Percentiles rank a stretch among this genome's conserved stretches.
Evolutionary conservation across 2,113 vertebrate genomes (phyloP).

Genomic region (Holacanthus passer): DNA sequence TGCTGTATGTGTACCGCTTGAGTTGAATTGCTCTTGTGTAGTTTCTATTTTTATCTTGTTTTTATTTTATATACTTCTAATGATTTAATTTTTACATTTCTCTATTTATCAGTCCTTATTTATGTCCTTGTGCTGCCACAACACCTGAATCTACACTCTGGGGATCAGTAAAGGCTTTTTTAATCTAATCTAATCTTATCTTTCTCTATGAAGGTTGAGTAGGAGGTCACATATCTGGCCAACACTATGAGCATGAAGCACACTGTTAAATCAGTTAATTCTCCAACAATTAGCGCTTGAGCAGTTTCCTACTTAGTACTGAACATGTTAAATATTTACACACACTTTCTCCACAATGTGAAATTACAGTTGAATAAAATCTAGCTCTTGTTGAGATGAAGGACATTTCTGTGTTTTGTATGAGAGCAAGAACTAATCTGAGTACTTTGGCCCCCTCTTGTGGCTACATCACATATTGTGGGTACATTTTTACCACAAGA

Average conservation of each 20-base stretch:
- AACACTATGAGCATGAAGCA: background rate
- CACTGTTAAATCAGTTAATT: background rate
- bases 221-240: background rate
- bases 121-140: background rate
- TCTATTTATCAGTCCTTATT: background rate
- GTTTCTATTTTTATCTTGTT: background rate
- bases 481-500: background rate
- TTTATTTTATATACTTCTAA: background rate
- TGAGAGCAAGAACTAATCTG: background rate
- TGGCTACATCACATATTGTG: constrained; percentile 30
- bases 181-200: background rate
- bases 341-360: background rate
- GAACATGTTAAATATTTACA: background rate
- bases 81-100: background rate
- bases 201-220: background rate
- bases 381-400: background rate
- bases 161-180: background rate
- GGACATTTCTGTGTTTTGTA: background rate
- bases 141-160: background rate
- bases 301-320: background rate
- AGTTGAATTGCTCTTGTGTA: background rate
- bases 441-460: constrained; percentile 69
- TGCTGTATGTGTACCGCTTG: background rate
- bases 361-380: background rate
- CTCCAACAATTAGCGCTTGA: background rate